These are phyloP conservation scores for Athripsodes cinereus DNA, from an alignment of 2,888 invertebrate genomes.

Conservation along the genomic window DNA sequence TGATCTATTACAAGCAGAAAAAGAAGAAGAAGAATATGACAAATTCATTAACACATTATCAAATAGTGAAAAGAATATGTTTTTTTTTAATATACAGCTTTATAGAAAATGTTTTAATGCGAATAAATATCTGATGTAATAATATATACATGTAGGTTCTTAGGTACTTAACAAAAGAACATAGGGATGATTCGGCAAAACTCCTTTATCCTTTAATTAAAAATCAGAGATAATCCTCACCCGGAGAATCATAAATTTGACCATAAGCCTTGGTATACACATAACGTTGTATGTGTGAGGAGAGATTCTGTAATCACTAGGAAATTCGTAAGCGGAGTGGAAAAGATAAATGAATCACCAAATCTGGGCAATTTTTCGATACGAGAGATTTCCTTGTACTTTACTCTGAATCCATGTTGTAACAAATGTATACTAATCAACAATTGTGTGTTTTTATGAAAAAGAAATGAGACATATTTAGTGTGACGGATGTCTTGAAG, in stretches of 20 bases:
- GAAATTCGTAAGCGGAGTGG: conserved; percentile 13
- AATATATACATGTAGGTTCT: no score
- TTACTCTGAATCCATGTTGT: background rate
- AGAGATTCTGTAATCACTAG: conserved; percentile 2
- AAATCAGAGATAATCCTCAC: background rate
- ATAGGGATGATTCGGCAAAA: background rate
- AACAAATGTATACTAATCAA: background rate
- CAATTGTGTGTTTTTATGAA: background rate
- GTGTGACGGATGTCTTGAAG: background rate
- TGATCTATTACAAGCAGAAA: no score
- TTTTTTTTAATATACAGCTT: no score
- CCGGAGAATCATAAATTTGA: background rate
- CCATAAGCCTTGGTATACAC: background rate
- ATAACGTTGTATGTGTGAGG: background rate
- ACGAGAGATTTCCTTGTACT: conserved; percentile 4
- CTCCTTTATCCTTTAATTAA: background rate
- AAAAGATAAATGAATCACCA: conserved; percentile 24
- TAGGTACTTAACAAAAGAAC: background rate
- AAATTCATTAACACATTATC: no score
- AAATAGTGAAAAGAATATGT: no score
- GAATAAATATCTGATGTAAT: no score
- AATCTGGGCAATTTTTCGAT: conserved; percentile 19
- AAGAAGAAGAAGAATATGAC: no score
- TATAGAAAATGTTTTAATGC: no score
- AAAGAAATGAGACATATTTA: background rate